Evolutionary conservation across 2,888 invertebrate species (phyloP).

Genomic region (Taphrorychus bicolor): DNA sequence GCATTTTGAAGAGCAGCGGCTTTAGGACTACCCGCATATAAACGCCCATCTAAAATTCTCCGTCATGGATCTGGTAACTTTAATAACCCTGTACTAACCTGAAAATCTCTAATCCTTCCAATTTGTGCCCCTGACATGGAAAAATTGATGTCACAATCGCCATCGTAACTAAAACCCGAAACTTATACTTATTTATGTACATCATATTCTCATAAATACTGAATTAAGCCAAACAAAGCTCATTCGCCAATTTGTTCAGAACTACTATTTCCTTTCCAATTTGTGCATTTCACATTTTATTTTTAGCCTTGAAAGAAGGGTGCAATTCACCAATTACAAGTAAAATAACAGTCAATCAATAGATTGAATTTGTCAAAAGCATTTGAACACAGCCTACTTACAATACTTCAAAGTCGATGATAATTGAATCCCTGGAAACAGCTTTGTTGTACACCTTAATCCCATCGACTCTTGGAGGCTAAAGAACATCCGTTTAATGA

Average conservation of each 20-base stretch:
- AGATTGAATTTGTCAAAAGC: too few species aligned
- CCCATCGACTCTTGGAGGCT: conserved; percentile 92
- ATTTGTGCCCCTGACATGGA: conserved; percentile 77
- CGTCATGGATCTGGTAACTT: background rate
- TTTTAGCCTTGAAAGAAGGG: too few species aligned
- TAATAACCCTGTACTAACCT: conserved; percentile 58
- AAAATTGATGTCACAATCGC: conserved; percentile 94
- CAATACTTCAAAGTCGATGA: conserved; percentile 94
- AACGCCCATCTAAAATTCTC: conserved; percentile 45
- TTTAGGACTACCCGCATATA: conserved; percentile 80
- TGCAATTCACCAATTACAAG: too few species aligned
- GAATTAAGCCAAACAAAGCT: too few species aligned
- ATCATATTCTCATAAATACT: too few species aligned
- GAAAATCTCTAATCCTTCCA: conserved; percentile 81
- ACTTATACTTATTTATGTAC: too few species aligned
- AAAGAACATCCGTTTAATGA: conserved; percentile 50
- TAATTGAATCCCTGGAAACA: conserved; percentile 88
- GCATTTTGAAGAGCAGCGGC: conserved; percentile 87
- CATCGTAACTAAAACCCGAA: conserved; percentile 77
- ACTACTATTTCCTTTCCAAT: too few species aligned
- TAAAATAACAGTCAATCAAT: too few species aligned
- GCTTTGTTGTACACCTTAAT: conserved; percentile 95
- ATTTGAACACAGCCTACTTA: conserved; percentile 62
- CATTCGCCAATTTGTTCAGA: too few species aligned
- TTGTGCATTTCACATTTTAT: too few species aligned